A percentile compares a stretch with the other conserved stretches of the same genome.
Conservation (phyloP, 2,888 invertebrate genomes). For the Pyrrhia umbra region DNA sequence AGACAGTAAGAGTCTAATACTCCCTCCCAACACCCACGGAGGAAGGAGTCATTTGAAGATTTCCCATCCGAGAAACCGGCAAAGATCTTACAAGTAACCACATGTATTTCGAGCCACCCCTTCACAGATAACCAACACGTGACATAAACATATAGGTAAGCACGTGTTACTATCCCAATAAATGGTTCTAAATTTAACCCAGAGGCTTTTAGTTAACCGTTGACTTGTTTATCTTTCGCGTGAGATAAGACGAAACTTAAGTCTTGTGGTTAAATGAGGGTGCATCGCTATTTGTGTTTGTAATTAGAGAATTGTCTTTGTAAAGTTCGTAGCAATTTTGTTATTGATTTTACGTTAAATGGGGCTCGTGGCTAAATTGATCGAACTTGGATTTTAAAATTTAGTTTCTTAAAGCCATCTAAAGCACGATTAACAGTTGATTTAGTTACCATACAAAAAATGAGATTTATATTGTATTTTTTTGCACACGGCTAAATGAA, state of each 20-base stretch:
- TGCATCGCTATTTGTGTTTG: slow-evolving; percentile 41
- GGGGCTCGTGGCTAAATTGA: background rate
- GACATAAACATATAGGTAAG: slow-evolving; percentile 14
- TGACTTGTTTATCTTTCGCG: slow-evolving; percentile 59
- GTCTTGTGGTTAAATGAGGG: slow-evolving; percentile 38
- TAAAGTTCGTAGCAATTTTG: slow-evolving; percentile 3
- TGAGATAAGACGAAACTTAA: slow-evolving; percentile 54
- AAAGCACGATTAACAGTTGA: too few species aligned
- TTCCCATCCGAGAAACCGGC: too few species aligned
- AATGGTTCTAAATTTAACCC: slow-evolving; percentile 47
- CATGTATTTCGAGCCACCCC: background rate
- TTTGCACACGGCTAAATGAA: too few species aligned
- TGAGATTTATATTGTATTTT: too few species aligned
- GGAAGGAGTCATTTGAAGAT: too few species aligned
- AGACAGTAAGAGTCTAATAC: too few species aligned
- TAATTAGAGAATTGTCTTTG: slow-evolving; percentile 29
- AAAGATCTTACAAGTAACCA: slow-evolving; percentile 1
- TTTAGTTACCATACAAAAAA: too few species aligned
- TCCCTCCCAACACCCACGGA: too few species aligned
- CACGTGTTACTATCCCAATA: slow-evolving; percentile 37
- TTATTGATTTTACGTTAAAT: background rate
- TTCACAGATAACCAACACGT: slow-evolving; percentile 13
- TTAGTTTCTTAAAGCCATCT: too few species aligned
- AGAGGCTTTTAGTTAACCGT: slow-evolving; percentile 55
- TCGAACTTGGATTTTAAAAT: too few species aligned